Base-by-base conservation (phyloP, 2,888 invertebrate genomes). In the Leptogaster cylindrica region DNA sequence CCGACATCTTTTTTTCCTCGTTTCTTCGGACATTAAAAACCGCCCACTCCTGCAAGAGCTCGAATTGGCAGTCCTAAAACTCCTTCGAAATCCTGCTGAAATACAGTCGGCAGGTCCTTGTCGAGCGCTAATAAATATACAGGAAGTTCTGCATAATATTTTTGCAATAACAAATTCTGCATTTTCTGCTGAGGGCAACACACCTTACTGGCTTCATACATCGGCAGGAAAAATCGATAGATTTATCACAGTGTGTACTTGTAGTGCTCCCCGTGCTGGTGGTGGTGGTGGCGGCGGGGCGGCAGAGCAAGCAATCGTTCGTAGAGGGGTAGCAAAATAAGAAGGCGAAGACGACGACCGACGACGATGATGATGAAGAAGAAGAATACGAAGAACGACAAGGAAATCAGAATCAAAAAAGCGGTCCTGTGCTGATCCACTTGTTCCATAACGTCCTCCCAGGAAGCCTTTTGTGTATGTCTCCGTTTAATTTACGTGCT, bases 201-300 rank as follows among this genome's bases (percentile, higher is more conserved):
- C 79, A 79, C 79, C 79, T 79, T 79, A 77, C 75, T 75, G 76
- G 41, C 75, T 76, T 73, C 77, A 78, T 76, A 78, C 76, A 77
- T 76, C 75, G 73, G 75, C 74, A 72, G 64, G 71, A 71, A 73
- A 72, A 73, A 73, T 73, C 73, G 73, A 73, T 73, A 72, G 71
- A 71, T 72, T 73, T 71, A 61, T 44, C 61, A 61, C 61, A 28
- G 61, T 61, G 44, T 61, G 61, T 61, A 61, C 8, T 25, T 16
- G 31, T 20, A 44, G 44, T 16, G 14, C 27, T 27, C 18, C 48
- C 48, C 25, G 14, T 20, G 18, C 7, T 12, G 25, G 10, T 61
- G 28, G 33, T 33, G 18, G 28, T 61, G 41, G 61, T 61, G 41
- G 61, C 44, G 44, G 61, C 12, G 44, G 14, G 41, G 39, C 23